Evolutionary conservation across 2,113 vertebrate species (phyloP).

Genomic region (Calyptomena viridis): DNA sequence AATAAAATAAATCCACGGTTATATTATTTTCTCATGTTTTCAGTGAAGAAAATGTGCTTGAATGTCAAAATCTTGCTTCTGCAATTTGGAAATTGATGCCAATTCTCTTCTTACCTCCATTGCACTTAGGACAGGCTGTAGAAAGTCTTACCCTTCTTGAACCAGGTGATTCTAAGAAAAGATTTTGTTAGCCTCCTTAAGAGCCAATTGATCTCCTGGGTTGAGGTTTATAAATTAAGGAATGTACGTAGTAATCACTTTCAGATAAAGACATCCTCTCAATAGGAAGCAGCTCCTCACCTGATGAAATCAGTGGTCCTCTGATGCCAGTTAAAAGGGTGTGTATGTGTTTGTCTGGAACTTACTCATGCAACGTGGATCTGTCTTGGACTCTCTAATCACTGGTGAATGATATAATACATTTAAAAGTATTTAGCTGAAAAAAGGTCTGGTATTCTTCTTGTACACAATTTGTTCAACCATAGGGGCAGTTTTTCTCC

Average conservation of each 20-base stretch:
- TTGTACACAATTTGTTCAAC: neutral
- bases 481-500: neutral
- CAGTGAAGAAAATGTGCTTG: neutral
- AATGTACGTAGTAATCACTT: neutral
- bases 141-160: neutral
- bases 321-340: neutral
- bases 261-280: neutral
- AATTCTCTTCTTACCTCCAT: neutral
- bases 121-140: neutral
- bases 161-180: neutral
- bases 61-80: neutral
- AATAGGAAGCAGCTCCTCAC: neutral
- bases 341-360: neutral
- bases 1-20: neutral
- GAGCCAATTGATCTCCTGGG: neutral
- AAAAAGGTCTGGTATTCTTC: neutral
- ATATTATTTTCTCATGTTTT: neutral
- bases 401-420: neutral
- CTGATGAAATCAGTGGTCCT: neutral
- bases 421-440: neutral
- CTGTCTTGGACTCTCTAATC: neutral
- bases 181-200: neutral
- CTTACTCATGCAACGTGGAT: fast-evolving
- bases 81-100: neutral
- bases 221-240: neutral